Evolutionary conservation across 2,797 vertebrate genomes (phyloP).

Genomic region (Mormyrops boulengeri): DNA sequence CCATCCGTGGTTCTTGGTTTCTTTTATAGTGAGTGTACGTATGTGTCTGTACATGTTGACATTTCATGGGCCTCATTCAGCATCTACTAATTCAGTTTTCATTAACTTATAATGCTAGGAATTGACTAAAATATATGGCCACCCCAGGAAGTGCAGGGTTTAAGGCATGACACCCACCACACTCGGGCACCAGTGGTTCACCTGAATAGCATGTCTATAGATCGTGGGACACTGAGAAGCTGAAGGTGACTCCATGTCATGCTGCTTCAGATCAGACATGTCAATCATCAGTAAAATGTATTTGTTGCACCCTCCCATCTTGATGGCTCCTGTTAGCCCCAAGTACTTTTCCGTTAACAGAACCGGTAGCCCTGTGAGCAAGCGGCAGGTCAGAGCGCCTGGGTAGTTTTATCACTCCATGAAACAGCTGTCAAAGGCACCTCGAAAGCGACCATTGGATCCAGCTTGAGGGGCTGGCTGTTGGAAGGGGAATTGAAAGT

Average conservation of each 20-base stretch:
- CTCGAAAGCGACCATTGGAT: not conserved
- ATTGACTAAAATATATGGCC: not conserved
- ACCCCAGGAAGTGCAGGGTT: not conserved
- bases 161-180: not conserved
- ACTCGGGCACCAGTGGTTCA: not conserved
- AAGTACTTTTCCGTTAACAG: not conserved
- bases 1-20: not conserved
- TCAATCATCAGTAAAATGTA: not conserved
- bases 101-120: not conserved
- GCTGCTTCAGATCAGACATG: not conserved
- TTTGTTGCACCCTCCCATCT: not conserved
- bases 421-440: not conserved
- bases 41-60: not conserved
- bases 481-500: not conserved
- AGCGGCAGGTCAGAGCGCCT: not conserved
- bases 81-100: not conserved
- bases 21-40: not conserved
- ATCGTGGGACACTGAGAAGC: not conserved
- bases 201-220: not conserved
- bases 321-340: not conserved
- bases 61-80: not conserved
- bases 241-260: not conserved
- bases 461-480: not conserved
- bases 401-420: not conserved
- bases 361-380: not conserved